Conservation (phyloP, 2,113 vertebrate genomes). For the Cheirogaleus medius region DNA sequence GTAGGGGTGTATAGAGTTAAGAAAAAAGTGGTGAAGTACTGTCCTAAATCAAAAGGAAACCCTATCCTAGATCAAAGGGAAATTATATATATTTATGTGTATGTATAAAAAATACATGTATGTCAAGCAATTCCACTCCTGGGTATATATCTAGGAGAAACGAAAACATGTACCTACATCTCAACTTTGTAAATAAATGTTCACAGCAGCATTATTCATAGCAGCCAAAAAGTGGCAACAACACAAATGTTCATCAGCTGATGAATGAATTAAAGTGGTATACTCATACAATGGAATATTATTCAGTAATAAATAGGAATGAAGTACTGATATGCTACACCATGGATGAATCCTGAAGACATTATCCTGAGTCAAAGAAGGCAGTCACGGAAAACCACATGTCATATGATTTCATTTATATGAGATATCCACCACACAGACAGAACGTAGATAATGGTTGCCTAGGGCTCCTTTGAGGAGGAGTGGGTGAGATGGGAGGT, state of each 20-base stretch:
- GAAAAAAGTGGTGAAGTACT: background rate
- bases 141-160: background rate
- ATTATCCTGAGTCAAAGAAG: background rate
- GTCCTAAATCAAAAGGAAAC: background rate
- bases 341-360: background rate
- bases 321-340: background rate
- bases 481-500: background rate
- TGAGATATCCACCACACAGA: background rate
- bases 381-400: background rate
- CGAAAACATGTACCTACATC: background rate
- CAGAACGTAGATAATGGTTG: background rate
- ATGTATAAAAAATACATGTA: background rate
- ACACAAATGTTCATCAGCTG: background rate
- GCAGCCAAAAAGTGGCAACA: background rate
- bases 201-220: background rate
- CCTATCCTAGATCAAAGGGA: background rate
- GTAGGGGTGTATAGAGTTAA: no score
- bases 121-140: background rate
- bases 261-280: background rate
- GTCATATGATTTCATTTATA: background rate
- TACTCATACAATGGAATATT: background rate
- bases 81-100: background rate
- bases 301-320: background rate
- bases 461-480: background rate
- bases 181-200: background rate